These are phyloP conservation scores for Vulpes ferrilata DNA, from an alignment of 2,113 vertebrate species.

Conservation along the genomic window DNA sequence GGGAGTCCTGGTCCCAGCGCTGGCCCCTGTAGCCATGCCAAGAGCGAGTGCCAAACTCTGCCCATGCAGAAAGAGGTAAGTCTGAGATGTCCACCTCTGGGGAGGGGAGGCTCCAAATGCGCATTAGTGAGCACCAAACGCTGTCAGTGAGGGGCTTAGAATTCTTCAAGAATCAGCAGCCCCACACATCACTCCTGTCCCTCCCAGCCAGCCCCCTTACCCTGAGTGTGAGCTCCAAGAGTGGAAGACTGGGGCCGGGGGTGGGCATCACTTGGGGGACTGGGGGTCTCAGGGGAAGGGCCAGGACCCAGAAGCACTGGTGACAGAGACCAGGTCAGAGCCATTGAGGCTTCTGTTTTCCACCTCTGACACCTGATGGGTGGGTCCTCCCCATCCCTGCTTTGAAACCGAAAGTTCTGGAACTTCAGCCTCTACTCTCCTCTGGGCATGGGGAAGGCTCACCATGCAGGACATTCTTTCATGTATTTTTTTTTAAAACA, in stretches of 20 bases:
- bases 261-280: conserved; percentile 79
- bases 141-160: conserved; percentile 1
- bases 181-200: conserved; percentile 57
- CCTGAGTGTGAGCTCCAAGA: conserved; percentile 82
- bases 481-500: conserved; percentile 3
- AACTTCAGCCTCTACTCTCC: background rate
- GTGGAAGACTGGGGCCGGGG: conserved; percentile 81
- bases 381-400: background rate
- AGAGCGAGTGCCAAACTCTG: conserved; percentile 23
- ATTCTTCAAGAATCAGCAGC: conserved; percentile 36
- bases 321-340: conserved; percentile 84
- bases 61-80: background rate
- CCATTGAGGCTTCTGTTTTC: conserved; percentile 68
- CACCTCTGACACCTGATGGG: conserved; percentile 24
- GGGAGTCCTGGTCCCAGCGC: background rate
- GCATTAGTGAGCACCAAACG: conserved; percentile 71
- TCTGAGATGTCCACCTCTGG: background rate
- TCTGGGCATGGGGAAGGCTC: background rate
- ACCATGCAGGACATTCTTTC: conserved; percentile 14
- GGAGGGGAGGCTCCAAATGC: conserved; percentile 34
- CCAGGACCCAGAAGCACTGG: conserved; percentile 83
- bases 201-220: conserved; percentile 79
- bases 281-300: conserved; percentile 81
- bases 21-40: conserved; percentile 63
- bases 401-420: background rate